Percentiles rank a stretch among this genome's conserved stretches.
Evolutionary conservation across 2,797 vertebrate genomes (phyloP).

Genomic region (Macropus fuliginosus): DNA sequence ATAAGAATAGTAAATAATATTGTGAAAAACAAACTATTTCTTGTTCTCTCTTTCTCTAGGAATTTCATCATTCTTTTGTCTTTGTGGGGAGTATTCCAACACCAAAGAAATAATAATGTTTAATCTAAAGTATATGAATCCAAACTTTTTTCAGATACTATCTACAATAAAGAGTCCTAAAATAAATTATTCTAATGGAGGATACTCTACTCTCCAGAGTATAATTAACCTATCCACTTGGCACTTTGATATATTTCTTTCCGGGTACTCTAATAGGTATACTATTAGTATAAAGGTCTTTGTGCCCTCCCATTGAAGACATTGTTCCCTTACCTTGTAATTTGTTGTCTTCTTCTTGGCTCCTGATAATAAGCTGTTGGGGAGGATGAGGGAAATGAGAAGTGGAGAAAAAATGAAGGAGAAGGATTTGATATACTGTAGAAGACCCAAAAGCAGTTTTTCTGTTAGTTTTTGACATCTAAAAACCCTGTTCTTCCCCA

Average conservation of each 20-base stretch:
- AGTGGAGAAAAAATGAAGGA: slow-evolving; percentile 60
- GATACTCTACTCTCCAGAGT: slow-evolving; percentile 21
- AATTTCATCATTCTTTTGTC: background rate
- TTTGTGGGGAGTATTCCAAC: slow-evolving; percentile 27
- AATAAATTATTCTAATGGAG: slow-evolving; percentile 36
- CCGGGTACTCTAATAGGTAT: slow-evolving; percentile 51
- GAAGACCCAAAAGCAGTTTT: background rate
- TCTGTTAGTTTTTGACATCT: background rate
- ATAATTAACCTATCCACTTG: slow-evolving; percentile 78
- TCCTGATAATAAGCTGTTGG: slow-evolving; percentile 69
- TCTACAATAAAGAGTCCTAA: slow-evolving; percentile 13
- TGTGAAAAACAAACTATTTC: slow-evolving; percentile 20
- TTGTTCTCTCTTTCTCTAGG: slow-evolving; percentile 15
- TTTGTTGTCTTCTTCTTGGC: slow-evolving; percentile 65
- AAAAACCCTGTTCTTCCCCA: background rate
- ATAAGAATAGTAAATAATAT: background rate
- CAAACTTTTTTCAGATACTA: slow-evolving; percentile 30
- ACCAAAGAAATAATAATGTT: slow-evolving; percentile 32
- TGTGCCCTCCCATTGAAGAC: slow-evolving; percentile 35
- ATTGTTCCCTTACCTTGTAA: slow-evolving; percentile 68
- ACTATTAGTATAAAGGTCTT: slow-evolving; percentile 51
- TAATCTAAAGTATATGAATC: slow-evolving; percentile 17
- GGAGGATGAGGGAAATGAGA: slow-evolving; percentile 58
- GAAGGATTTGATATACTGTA: background rate
- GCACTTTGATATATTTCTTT: slow-evolving; percentile 77